These are phyloP conservation scores for Manis javanica DNA, from an alignment of 2,797 vertebrate genomes.

Conservation along the genomic window DNA sequence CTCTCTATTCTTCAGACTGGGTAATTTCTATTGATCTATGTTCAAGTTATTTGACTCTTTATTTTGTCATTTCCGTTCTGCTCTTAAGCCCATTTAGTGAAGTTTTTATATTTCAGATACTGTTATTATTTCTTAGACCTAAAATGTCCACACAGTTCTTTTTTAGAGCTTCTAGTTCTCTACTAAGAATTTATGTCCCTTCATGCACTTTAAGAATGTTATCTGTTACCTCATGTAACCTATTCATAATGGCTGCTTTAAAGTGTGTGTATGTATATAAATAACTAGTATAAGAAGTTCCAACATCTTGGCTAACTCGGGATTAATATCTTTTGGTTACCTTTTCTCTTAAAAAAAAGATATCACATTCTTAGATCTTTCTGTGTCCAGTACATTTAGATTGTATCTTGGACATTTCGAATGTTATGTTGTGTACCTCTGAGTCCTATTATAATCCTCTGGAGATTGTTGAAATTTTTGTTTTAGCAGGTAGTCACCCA, in stretches of 20 bases:
- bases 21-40: background rate
- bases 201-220: background rate
- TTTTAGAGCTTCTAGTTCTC: background rate
- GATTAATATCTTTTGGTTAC: background rate
- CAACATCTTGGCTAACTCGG: background rate
- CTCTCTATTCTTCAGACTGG: background rate
- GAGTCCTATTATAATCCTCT: background rate
- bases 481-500: background rate
- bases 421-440: background rate
- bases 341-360: background rate
- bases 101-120: background rate
- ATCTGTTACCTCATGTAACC: background rate
- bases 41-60: background rate
- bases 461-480: background rate
- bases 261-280: background rate
- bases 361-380: background rate
- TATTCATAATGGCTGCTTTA: background rate
- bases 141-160: background rate
- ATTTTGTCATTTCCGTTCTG: background rate
- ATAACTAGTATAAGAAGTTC: background rate
- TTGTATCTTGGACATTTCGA: background rate
- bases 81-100: background rate
- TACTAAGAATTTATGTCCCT: constrained; percentile 1
- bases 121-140: background rate
- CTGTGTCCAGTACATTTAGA: background rate